Evolutionary conservation across 2,113 vertebrate genomes (phyloP), one percentile per base, ranked within the genome.

Genomic region (Rhinogobius similis): DNA sequence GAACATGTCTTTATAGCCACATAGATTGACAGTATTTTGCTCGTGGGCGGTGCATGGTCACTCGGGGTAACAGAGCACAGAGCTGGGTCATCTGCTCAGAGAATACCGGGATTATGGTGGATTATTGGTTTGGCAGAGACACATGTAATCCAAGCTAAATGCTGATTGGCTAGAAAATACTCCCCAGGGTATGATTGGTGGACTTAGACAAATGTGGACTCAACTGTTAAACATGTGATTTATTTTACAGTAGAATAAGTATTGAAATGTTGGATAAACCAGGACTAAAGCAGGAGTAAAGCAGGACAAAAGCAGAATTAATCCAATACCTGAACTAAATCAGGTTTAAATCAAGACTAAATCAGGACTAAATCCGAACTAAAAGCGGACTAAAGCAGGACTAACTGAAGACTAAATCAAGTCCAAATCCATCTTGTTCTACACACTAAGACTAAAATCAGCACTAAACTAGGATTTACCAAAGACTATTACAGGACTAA

Each of bases 141-240:
- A 56, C 24, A 53, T 56, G 53, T 56, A 56, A 56, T 56, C 53
- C 53, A 56, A 11, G 10, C 24, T 56, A 29, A 56, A 56, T 16
- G 24, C 53, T 56, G 53, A 56, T 26, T 56, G 53, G 53, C 24
- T 56, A 14, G 24, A 56, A 56, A 16, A 29, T 7, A 29, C 13
- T 56, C 53, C 53, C 24, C 24, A 14, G 53, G 26, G 53, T 56
- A 12, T 56, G 23, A 56, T 53, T 27, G 53, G 53, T 6, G 24
- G 24, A 16, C 27, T 27, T 27, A 56, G 24, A 56, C 53, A 27
- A 14, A 56, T 56, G 21, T 12, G 50, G 21, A 53, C 50, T 11
- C 21, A 24, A 13, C n/a, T 48, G 18, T 48, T 48, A 6, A 48
- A 48, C n/a, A n/a, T 20, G 4, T 46, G 43, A 18, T 46, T 46